These are phyloP conservation scores for Cynocephalus volans DNA, from an alignment of 2,113 vertebrate genomes.

Conservation along the genomic window DNA sequence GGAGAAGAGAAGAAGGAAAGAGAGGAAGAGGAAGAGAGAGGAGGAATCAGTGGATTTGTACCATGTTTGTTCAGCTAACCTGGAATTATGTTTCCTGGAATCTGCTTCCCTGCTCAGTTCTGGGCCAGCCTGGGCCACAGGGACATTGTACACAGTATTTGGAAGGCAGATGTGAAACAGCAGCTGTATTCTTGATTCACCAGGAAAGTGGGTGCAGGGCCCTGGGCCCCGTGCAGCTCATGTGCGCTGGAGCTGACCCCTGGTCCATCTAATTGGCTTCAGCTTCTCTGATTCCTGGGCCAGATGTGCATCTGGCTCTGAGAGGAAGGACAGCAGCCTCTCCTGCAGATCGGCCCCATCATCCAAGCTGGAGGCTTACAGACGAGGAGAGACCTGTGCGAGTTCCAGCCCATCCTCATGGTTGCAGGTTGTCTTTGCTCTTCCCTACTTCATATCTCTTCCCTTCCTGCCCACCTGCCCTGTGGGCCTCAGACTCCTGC, in stretches of 20 bases:
- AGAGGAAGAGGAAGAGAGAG: not conserved
- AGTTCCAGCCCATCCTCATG: not conserved
- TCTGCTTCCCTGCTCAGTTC: not conserved
- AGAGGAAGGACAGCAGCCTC: not conserved
- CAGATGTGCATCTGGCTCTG: not conserved
- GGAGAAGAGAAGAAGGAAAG: not conserved
- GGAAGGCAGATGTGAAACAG: not conserved
- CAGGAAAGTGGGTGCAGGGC: not conserved
- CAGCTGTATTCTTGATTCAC: not conserved
- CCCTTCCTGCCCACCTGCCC: not conserved
- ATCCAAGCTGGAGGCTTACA: not conserved
- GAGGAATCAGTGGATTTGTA: not conserved
- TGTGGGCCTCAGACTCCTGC: not conserved
- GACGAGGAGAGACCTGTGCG: not conserved
- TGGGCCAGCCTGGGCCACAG: not conserved
- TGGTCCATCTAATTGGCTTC: not conserved
- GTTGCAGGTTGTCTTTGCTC: not conserved
- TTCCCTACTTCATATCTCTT: not conserved
- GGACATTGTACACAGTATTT: not conserved
- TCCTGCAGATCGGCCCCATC: not conserved
- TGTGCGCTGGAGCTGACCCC: not conserved
- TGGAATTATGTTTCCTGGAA: not conserved
- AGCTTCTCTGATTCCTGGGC: not conserved
- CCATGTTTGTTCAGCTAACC: not conserved
- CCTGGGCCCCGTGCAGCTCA: not conserved